phyloP scores from a whole-genome alignment of 2,797 vertebrate species.

The Myotis vivesi region DNA sequence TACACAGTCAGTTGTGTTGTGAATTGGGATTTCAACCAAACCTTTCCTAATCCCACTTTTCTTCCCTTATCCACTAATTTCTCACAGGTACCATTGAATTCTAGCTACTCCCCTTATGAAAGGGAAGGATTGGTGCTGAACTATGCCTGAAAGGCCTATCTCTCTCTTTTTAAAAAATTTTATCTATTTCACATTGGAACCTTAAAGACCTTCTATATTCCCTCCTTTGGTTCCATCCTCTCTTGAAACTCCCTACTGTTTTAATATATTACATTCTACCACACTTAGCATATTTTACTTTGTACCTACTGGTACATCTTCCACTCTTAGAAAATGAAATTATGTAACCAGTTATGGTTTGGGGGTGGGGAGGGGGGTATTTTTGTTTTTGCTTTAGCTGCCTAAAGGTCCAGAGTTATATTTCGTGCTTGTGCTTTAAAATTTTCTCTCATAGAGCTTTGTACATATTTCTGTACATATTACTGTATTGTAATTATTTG shows the following conservation, averaged over 20 bases:
- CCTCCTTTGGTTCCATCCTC: neutral
- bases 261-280: neutral
- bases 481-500: neutral
- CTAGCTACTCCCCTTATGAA: neutral
- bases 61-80: neutral
- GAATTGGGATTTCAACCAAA: neutral
- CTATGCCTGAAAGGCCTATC: neutral
- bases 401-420: neutral
- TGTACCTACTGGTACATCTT: neutral
- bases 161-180: neutral
- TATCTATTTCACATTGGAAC: neutral
- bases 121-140: neutral
- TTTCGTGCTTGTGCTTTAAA: neutral
- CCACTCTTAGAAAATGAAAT: slow-evolving; percentile 31
- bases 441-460: neutral
- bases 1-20: neutral
- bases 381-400: slow-evolving; percentile 2
- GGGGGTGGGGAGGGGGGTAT: too few species aligned
- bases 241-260: slow-evolving; percentile 40
- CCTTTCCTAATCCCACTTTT: neutral
- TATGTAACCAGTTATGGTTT: neutral
- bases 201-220: neutral
- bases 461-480: slow-evolving; percentile 11
- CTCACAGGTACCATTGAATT: neutral
- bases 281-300: slow-evolving; percentile 1